Base-by-base conservation (phyloP, 1,140 invertebrate species). In the Panagrolaimus sp. region DNA sequence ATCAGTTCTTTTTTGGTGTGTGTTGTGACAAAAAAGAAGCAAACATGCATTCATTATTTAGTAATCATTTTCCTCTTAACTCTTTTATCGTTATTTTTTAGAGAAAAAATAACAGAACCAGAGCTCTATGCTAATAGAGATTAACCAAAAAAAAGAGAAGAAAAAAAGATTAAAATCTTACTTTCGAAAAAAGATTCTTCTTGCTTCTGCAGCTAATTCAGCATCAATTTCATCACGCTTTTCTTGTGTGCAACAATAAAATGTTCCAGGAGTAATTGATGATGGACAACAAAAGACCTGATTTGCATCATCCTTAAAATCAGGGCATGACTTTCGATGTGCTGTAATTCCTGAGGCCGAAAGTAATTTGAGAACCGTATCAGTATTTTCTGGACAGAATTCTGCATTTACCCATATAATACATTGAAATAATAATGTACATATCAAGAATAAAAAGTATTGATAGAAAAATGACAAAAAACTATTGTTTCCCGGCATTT, bases 211-310 rank as follows among this genome's bases (percentile, higher is more conserved):
- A 21, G 69, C 68, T 15, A 71, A 14, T 64, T 71, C 70, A n/a
- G 70, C 71, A 24, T 72, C 48, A 43, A 71, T 62, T 32, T 71
- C 68, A n/a, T 55, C n/a, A 21, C 67, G 71, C 43, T 70, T 38
- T 32, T 68, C 47, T n/a, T 45, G 26, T 26, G 69, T 71, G 43
- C 70, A 71, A 64, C 70, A 71, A 45, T 71, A 71, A 52, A 72
- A 71, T n/a, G 70, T 70, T 21, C 70, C 70, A 15, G 63, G 63
- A n/a, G 70, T 71, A 26, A 71, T 71, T 24, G 46, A n/a, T 26
- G 70, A 71, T 43, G 58, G 68, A 26, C 70, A 71, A 64, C 70
- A 71, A 15, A 17, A 28, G 24, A 17, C 43, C 43, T 71, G 70
- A 15, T 52, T 44, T 15, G 24, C n/a, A 47, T 71, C 46, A 48